Conservation (phyloP, 2,888 invertebrate species). For the Sepioteuthis lessoniana region DNA sequence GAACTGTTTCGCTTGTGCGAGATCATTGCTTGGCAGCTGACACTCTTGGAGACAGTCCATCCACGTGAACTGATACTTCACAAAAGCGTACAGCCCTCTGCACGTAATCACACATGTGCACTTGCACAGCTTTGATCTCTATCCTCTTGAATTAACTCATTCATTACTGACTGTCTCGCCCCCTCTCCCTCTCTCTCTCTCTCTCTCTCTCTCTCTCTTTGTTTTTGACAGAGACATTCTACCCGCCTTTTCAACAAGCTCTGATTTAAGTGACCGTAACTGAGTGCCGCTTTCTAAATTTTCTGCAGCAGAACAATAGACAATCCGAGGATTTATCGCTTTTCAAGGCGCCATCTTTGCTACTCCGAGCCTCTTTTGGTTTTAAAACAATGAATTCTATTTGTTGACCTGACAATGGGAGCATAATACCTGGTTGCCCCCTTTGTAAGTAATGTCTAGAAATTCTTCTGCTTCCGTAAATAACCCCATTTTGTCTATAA, state of each 20-base stretch:
- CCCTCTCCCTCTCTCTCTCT: background rate
- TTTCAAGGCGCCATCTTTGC: background rate
- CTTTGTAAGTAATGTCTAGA: background rate
- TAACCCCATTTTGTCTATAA: background rate
- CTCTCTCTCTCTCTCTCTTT: background rate
- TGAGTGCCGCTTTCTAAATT: background rate
- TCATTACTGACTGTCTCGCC: background rate
- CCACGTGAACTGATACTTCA: background rate
- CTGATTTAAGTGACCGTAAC: background rate
- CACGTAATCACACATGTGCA: background rate
- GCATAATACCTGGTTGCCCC: background rate
- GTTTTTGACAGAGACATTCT: background rate
- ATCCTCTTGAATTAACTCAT: slow-evolving; percentile 18
- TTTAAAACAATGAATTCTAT: background rate
- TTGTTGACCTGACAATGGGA: background rate
- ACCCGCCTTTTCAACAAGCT: background rate
- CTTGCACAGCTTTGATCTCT: background rate
- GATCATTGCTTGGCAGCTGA: background rate
- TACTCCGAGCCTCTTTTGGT: background rate
- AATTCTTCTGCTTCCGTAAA: background rate
- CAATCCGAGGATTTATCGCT: background rate
- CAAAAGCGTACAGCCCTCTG: background rate
- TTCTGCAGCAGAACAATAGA: background rate
- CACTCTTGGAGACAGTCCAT: slow-evolving; percentile 33
- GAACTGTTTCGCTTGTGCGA: background rate